Evolutionary conservation across 2,888 invertebrate species (phyloP).

Genomic region (Thysanoteuthis rhombus): DNA sequence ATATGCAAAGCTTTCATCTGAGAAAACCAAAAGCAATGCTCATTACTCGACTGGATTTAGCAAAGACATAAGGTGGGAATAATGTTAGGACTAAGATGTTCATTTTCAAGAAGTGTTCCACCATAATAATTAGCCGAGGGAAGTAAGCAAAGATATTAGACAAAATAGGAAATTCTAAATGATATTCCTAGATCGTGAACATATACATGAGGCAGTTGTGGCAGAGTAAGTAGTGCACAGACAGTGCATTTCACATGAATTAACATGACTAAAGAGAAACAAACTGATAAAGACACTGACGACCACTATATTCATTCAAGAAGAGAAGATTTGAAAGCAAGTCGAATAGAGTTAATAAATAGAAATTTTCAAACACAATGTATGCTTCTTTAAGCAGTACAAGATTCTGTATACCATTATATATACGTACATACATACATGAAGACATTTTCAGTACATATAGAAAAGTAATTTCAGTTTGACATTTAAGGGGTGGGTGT

Average conservation of each 20-base stretch:
- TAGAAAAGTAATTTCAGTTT: neutral
- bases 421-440: neutral
- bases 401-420: too few species aligned
- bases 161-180: neutral
- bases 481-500: neutral
- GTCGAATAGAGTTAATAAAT: too few species aligned
- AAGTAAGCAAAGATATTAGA: neutral
- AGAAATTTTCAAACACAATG: too few species aligned
- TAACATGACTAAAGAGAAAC: too few species aligned
- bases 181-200: neutral
- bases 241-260: too few species aligned
- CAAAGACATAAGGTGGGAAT: neutral
- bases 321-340: too few species aligned
- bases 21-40: neutral
- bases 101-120: neutral
- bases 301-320: too few species aligned
- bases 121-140: neutral
- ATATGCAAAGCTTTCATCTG: neutral
- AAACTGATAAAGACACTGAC: too few species aligned
- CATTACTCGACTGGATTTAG: neutral
- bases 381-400: too few species aligned
- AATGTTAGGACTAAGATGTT: neutral
- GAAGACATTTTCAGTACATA: neutral
- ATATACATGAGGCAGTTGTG: neutral
- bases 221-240: too few species aligned